Evolutionary conservation across 2,888 invertebrate genomes (phyloP), one percentile per base, ranked within the genome.

Genomic region (Hedychridium roseum): DNA sequence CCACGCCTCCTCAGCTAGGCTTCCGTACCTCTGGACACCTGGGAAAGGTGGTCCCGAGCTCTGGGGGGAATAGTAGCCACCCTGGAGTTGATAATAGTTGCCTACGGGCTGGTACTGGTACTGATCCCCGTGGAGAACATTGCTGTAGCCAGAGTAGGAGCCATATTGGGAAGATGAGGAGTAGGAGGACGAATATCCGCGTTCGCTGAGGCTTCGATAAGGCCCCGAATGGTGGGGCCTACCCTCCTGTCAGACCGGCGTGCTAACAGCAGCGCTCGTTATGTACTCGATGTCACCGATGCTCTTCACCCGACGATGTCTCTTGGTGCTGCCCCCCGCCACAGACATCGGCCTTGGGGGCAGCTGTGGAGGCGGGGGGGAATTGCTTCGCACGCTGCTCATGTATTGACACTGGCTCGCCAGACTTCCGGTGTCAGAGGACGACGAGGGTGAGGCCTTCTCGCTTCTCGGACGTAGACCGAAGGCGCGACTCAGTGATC

Each of bases 401-500:
- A 85, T 84, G 68, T 85, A 85, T 41, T 85, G 76, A 56, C 83
- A 83, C 1, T 83, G 84, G 16, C 84, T 73, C 1, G 83, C 84
- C 30, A 85, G 74, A 50, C 83, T 82, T 4, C 83, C 84, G 31
- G 85, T 85, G 23, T 79, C 78, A 43, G 87, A 87, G 1, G 87
- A 87, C 32, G 87, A 87, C 0, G 88, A 87, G 0, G 87, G 87
- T 0, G 87, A 87, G 0, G 85, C 84, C 49, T 87, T 83, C 42
- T 88, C 87, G 46, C 84, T 83, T 63, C 86, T 84, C 2, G 86
- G 76, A 50, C 77, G 81, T 21, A 84, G 73, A 34, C 90, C 90
- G 27, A 90, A 79, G 2, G 89, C 90, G 50, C 89, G 83, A 50
- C 87, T 88, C 76, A 90, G 82, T 36, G 89, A 89, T 53, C 89